Evolutionary conservation across 1,140 invertebrate species (phyloP), one percentile per base, ranked within the genome.

Genomic region (Penaeus indicus): DNA sequence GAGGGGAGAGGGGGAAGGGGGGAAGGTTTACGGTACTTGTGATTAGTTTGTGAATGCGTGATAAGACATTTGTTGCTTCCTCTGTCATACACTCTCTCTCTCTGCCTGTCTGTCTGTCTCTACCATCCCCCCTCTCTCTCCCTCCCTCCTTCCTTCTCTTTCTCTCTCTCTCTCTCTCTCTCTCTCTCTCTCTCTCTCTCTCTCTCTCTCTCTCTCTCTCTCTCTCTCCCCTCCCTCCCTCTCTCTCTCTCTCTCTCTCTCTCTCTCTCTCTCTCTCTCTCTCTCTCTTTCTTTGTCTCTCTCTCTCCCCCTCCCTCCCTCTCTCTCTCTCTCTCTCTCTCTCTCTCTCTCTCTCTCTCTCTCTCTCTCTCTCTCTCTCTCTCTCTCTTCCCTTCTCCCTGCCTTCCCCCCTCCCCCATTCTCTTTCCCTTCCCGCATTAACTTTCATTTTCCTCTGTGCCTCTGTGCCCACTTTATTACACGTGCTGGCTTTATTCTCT

Each of bases 101-200:
- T 32, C 77, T 80, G 42, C 32, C 60, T 82, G 13, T 62, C 80
- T 80, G 42, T 63, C 60, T 82, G 13, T 62, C 80, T 82, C 60
- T 62, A 18, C 32, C 32, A 7, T 38, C 42, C 19, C 77, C 18
- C 42, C 42, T n/a, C 67, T 69, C 67, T 69, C 67, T 69, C 67
- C n/a, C 67, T 69, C 67, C n/a, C 67, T 69, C 10, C 38, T 21
- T 32, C 77, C 11, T 18, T 78, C 38, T 38, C 38, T 5, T 7
- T 27, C 42, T 42, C 13, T 32, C 77, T 80, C 78, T 80, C 80
- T 63, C 60, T 82, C 54, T 62, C 80, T 82, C 60, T 62, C 80
- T 82, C 80, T 82, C 60, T 62, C 60, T 62, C 25, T 62, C 38
- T 27, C 27, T 38, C 27, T 42, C 18, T 54, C 54, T 63, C 80